Evolutionary conservation across 2,113 vertebrate species (phyloP), one percentile per base, ranked within the genome.

Genomic region (Thryonomys swinderianus): DNA sequence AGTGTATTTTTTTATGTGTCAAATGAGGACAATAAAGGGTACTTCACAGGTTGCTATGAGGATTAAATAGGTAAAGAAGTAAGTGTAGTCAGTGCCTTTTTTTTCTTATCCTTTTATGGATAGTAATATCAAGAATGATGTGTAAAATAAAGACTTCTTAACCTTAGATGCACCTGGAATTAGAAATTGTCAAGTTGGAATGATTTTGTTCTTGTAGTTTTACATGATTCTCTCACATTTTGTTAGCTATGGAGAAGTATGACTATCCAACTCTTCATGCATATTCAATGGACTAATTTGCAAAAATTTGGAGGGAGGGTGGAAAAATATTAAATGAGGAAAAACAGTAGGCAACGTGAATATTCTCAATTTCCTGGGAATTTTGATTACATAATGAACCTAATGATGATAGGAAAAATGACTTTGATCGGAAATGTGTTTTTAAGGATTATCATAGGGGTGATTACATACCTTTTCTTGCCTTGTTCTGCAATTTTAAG

Each of bases 121-220:
- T 12, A n/a, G 30, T 59, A 18, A 93, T 76, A n/a, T 37, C 32
- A 93, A 93, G 25, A 96, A 93, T 97, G 95, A 76, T 96, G 80
- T 85, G 51, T 87, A 93, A 97, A 96, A 96, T 95, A 81, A 95
- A 98, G 97, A 93, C 51, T 94, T 97, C 91, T 89, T 94, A 88
- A 84, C 84, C 59, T 97, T 89, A 67, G 62, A 71, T 53, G 96
- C n/a, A 79, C 97, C 83, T 89, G 85, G 92, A 87, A 90, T 37
- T 5, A 30, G 91, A 90, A 96, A 37, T 57, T 95, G 6, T 93
- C 95, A 95, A 86, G 61, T 20, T 67, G 80, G 79, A 96, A 93
- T 95, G 87, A 87, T 73, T 91, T 89, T 76, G 94, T 90, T 67
- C 90, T 96, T 90, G 62, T 95, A 86, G 81, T 87, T 85, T 88